These are phyloP conservation scores for Steatornis caripensis DNA, from an alignment of 2,113 vertebrate genomes.

Conservation along the genomic window DNA sequence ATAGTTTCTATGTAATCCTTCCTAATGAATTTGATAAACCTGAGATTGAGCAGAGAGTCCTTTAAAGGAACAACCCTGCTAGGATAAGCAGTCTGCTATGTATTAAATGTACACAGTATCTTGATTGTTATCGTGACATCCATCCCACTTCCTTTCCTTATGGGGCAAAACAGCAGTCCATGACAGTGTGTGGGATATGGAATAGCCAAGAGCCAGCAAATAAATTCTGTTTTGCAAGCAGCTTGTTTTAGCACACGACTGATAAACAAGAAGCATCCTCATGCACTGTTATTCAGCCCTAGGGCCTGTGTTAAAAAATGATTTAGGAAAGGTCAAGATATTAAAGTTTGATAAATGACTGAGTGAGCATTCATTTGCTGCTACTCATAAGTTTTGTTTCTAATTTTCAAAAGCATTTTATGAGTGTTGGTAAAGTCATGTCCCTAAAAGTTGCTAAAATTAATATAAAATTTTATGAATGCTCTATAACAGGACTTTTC, in stretches of 20 bases:
- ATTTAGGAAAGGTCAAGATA: background rate
- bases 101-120: background rate
- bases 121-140: background rate
- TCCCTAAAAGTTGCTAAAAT: slow-evolving; percentile 31
- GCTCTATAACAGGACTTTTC: background rate
- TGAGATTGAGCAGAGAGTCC: background rate
- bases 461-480: background rate
- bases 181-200: background rate
- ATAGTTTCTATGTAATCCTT: background rate
- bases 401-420: slow-evolving; percentile 22
- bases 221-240: background rate
- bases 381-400: background rate
- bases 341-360: slow-evolving; percentile 1
- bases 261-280: background rate
- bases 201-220: background rate
- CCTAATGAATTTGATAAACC: background rate
- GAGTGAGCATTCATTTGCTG: background rate
- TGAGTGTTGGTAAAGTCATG: background rate
- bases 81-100: background rate
- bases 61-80: background rate
- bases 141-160: background rate
- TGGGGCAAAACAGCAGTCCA: background rate
- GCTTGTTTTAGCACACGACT: background rate
- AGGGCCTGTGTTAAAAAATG: background rate
- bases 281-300: background rate